phyloP scores from a whole-genome alignment of 2,113 vertebrate genomes.

The Lynx canadensis region DNA sequence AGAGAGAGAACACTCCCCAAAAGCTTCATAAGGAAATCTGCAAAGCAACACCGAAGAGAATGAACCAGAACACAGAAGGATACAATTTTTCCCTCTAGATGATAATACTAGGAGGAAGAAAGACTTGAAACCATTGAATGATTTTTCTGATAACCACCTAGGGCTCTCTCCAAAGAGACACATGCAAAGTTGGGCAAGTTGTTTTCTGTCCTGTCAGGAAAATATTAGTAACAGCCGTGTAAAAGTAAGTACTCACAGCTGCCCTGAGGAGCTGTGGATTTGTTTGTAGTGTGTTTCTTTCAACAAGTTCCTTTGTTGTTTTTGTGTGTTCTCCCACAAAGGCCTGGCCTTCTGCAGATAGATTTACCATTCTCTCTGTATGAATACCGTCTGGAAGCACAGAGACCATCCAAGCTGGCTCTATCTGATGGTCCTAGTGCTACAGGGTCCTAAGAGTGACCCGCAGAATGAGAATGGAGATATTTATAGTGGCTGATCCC shows the following conservation, averaged over 20 bases:
- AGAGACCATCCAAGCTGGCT: not conserved
- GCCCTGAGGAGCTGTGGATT: constrained; percentile 67
- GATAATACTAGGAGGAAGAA: constrained; percentile 36
- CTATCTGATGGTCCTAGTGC: not conserved
- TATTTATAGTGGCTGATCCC: not conserved
- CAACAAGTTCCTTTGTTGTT: constrained; percentile 67
- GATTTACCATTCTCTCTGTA: constrained; percentile 37
- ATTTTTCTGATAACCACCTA: constrained; percentile 54
- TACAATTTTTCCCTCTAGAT: constrained; percentile 34
- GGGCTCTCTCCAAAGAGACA: constrained; percentile 54
- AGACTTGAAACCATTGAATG: not conserved
- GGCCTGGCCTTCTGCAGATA: constrained; percentile 26
- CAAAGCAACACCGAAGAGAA: not conserved
- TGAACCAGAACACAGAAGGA: constrained; percentile 29
- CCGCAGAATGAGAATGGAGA: not conserved
- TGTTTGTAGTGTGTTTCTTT: constrained; percentile 57
- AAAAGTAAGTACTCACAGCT: constrained; percentile 62
- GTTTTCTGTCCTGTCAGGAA: constrained; percentile 76
- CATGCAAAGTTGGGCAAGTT: constrained; percentile 65
- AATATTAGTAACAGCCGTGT: constrained; percentile 73
- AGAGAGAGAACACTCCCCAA: not conserved
- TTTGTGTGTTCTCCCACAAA: constrained; percentile 37
- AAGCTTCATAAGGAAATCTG: constrained; percentile 48
- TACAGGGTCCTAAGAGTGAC: not conserved
- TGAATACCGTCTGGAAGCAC: not conserved